Evolutionary conservation across 2,113 vertebrate species (phyloP), one percentile per base, ranked within the genome.

Genomic region (Petrocephalus zakoni): DNA sequence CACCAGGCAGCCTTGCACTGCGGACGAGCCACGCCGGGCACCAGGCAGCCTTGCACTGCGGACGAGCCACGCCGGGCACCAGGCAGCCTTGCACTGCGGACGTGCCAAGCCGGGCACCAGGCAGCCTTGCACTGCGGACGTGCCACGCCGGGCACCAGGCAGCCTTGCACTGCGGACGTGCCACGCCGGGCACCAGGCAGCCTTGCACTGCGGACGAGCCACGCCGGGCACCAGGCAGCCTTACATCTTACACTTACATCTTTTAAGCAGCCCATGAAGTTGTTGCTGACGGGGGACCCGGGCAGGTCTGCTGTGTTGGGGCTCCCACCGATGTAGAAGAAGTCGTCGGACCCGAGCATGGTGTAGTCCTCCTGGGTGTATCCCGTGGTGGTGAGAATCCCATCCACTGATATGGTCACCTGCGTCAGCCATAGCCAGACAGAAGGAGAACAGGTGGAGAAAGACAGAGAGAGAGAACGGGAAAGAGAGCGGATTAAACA

Each of bases 181-280:
- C 2, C 8, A 21, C 19, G 5, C 1, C 7, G 17, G 55, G 55
- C 55, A 21, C 55, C 19, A 5, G 55, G 55, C 1, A 51, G 1
- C 8, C 46, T 0, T 0, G 61, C 82, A n/a, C 47, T n/a, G n/a
- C n/a, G n/a, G n/a, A n/a, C n/a, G n/a, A n/a, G n/a, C n/a, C n/a
- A n/a, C n/a, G 34, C 13, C 5, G 15, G 29, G 19, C 21, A 49
- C 22, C 19, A 0, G 8, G 5, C 13, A 37, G 86, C 51, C 87
- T 87, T 0, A 4, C 17, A 95, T 49, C 87, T 87, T 0, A 4
- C 17, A 95, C 97, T 98, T 94, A 98, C 97, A 21, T 99, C 96
- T 94, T 97, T 98, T 87, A 98, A 96, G 90, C 97, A 99, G 91
- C 97, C 97, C 96, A 98, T 98, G 94, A 98, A 99, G 95, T 99